Evolutionary conservation across 1,140 invertebrate genomes (phyloP).

Genomic region (Nilaparvata lugens): DNA sequence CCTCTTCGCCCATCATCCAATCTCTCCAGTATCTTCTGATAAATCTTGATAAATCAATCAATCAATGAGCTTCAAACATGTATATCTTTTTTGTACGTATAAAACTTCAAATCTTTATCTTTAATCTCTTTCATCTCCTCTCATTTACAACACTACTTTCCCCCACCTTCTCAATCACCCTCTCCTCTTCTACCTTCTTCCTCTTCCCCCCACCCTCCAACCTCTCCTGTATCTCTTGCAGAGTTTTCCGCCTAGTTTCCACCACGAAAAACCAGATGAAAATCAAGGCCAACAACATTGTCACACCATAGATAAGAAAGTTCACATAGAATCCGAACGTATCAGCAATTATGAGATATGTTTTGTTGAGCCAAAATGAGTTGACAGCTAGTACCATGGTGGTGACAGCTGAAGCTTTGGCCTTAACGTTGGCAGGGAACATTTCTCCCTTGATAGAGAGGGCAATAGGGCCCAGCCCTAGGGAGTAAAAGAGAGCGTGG

Average conservation of each 20-base stretch:
- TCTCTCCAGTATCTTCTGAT: too few species aligned
- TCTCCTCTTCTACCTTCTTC: too few species aligned
- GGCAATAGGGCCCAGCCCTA: slow-evolving; percentile 16
- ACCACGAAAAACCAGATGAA: slow-evolving; percentile 57
- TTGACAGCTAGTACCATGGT: slow-evolving; percentile 14
- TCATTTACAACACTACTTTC: too few species aligned
- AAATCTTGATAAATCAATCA: too few species aligned
- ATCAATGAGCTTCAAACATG: too few species aligned
- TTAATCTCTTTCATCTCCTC: too few species aligned
- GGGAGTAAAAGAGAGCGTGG: slow-evolving; percentile 16
- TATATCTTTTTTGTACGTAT: too few species aligned
- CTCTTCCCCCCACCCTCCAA: slow-evolving; percentile 17
- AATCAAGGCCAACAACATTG: slow-evolving; percentile 44
- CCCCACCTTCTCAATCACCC: too few species aligned
- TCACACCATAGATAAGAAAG: slow-evolving; percentile 71
- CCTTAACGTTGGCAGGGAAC: slow-evolving; percentile 17
- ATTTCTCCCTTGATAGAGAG: slow-evolving; percentile 19
- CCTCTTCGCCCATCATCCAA: too few species aligned
- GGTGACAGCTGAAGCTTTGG: slow-evolving; percentile 13
- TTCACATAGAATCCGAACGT: slow-evolving; percentile 54
- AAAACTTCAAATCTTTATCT: too few species aligned
- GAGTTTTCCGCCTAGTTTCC: slow-evolving; percentile 70
- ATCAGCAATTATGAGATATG: slow-evolving; percentile 49
- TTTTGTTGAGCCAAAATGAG: slow-evolving; percentile 60
- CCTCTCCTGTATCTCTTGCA: slow-evolving; percentile 58